Base-by-base conservation (phyloP, 2,113 vertebrate genomes). In the Dolichotis patagonum region DNA sequence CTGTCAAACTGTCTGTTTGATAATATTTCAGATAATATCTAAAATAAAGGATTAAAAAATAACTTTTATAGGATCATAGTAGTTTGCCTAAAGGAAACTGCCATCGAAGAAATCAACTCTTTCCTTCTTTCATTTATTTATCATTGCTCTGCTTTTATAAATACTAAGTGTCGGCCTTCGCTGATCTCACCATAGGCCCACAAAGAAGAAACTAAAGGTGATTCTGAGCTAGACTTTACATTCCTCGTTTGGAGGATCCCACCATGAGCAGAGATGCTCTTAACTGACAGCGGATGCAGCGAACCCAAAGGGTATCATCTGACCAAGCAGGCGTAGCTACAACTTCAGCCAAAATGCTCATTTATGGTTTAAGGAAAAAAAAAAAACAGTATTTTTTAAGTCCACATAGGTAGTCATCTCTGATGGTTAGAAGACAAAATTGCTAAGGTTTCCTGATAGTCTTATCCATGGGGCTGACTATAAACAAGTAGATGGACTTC, bases 71-170 rank as follows among this genome's bases (percentile, higher is more conserved):
- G 65, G 84, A 54, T 43, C 32, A 81, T 41, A 91, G 35, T 62
- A 38, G 26, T 88, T 88, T 88, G 85, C 43, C 22, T 83, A 94
- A 94, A 35, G 65, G 28, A 96, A 94, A 87, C 1, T 73, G 11
- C 24, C 38, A 88, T 78, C 19, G 32, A 56, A 85, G 28, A 88
- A 77, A 85, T 24, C 58, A 3, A 30, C n/a, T 88, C 12, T 38
- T 10, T n/a, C 30, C 24, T 20, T 11, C 9, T 75, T 30, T 49
- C 54, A 71, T 3, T 63, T 56, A 62, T 78, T 69, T 77, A 41
- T 67, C 77, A 60, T 52, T 35, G 81, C 20, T 67, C 56, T 90
- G 60, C 13, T 93, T 92, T 73, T 52, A 71, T 38, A 54, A 92
- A 38, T 56, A 73, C 69, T 38, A 83, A 73, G 38, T n/a, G 35